Evolutionary conservation across 37 sponge, comb jelly and placozoan genomes (phyloP), one percentile per base, ranked within the genome.

Genomic region (Petrosia ficiformis): DNA sequence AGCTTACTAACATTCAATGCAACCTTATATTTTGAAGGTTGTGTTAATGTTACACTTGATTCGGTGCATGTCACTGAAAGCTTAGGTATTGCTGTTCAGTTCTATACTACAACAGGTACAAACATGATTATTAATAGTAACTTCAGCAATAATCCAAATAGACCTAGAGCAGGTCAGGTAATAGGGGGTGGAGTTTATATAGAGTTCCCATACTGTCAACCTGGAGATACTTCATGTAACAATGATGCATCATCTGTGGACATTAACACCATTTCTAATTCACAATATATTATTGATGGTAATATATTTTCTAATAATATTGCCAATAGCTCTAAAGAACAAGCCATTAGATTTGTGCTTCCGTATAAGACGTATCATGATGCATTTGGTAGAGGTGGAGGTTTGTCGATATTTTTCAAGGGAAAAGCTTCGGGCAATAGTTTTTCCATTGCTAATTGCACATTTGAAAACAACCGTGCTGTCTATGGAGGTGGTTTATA

Each of bases 121-220:
- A 61, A 22, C n/a, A 19, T 16, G 54, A 61, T 61, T 5, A 61
- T 26, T 61, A 22, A 61, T 26, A 26, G 63, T 61, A 61, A 24
- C 22, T 61, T 61, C n/a, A n/a, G 5, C 63, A 61, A 61, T 29
- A 61, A 61, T 22, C 11, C 25, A 26, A 48, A 19, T 8, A 29
- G 63, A 5, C 5, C 6, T 24, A 61, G 63, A 26, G 14, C 8
- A 8, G 54, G 54, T 16, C 10, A 19, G 14, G 16, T 16, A 19
- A n/a, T 61, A n/a, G 26, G 63, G 6, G 63, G 63, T 11, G 63
- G 63, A 6, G 63, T 61, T 24, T 61, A 61, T n/a, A 61, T 61
- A n/a, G 63, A 61, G 28, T 61, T 61, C 63, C 63, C 63, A 26
- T 61, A 61, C 26, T 61, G 63, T 61, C 63, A 26, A 26, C 63